Conservation (phyloP, 2,888 invertebrate species). For the Lucinisca nassula region DNA sequence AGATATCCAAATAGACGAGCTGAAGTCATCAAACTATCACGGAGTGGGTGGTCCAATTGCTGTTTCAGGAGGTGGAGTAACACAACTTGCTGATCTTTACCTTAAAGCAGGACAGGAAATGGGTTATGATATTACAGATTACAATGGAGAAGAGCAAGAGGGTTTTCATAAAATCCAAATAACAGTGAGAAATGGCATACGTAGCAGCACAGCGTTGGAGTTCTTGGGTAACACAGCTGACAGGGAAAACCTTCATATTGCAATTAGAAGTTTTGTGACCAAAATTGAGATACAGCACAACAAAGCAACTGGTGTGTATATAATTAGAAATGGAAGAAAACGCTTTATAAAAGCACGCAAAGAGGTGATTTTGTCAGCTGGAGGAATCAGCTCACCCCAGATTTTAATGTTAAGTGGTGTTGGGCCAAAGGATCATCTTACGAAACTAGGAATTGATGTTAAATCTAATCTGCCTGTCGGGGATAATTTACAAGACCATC, state of each 20-base stretch:
- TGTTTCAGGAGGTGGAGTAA: constrained; percentile 75
- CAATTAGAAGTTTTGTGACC: constrained; percentile 67
- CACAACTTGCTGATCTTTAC: constrained; percentile 76
- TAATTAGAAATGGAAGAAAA: constrained; percentile 66
- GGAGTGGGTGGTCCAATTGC: constrained; percentile 79
- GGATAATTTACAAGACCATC: constrained; percentile 83
- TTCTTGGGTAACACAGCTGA: constrained; percentile 77
- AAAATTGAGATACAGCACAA: constrained; percentile 74
- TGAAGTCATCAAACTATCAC: constrained; percentile 73
- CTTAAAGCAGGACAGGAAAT: constrained; percentile 90
- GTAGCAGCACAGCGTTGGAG: constrained; percentile 83
- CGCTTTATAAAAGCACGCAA: constrained; percentile 70
- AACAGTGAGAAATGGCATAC: constrained; percentile 69
- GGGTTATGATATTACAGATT: constrained; percentile 89
- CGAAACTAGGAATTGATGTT: constrained; percentile 81
- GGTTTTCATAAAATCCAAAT: constrained; percentile 6
- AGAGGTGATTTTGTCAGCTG: constrained; percentile 85
- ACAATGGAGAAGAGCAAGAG: constrained; percentile 87
- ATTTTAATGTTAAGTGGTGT: constrained; percentile 42
- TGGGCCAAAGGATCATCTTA: constrained; percentile 76
- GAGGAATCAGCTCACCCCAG: constrained; percentile 86
- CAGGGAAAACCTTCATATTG: constrained; percentile 77
- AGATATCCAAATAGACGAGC: constrained; percentile 16
- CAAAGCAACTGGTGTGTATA: constrained; percentile 76
- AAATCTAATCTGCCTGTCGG: constrained; percentile 84